phyloP scores from a whole-genome alignment of 1,140 invertebrate genomes.

The Diplogasteroides magnus region DNA sequence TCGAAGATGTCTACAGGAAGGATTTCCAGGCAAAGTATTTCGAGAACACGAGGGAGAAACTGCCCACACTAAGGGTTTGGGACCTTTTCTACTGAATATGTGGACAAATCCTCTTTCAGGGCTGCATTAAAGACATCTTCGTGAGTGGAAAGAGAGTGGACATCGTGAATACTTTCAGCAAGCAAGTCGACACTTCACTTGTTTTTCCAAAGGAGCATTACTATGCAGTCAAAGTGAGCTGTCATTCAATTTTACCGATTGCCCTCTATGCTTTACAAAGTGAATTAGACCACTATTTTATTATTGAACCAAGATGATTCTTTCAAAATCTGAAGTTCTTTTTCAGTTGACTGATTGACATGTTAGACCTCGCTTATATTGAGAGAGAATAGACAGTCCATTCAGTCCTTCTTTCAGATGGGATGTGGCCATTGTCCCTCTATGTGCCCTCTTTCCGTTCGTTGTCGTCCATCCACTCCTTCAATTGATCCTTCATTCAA shows the following conservation, averaged over 20 bases:
- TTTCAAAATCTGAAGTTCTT: no score
- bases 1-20: background rate
- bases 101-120: background rate
- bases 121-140: background rate
- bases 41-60: background rate
- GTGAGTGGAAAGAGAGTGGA: background rate
- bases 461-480: background rate
- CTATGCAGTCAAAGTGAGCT: background rate
- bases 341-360: no score
- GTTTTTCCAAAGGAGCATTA: background rate
- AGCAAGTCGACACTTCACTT: background rate
- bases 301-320: no score
- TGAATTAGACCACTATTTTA: no score
- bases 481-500: background rate
- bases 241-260: no score
- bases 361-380: no score
- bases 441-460: background rate
- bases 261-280: no score
- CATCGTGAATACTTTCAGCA: background rate
- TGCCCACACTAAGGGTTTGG: background rate
- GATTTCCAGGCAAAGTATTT: background rate
- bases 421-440: background rate
- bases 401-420: no score
- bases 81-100: no score
- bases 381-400: no score